Percentiles rank a stretch among this genome's conserved stretches.
Conservation (phyloP, 2,797 vertebrate genomes). For the Sebastes oblongus region DNA sequence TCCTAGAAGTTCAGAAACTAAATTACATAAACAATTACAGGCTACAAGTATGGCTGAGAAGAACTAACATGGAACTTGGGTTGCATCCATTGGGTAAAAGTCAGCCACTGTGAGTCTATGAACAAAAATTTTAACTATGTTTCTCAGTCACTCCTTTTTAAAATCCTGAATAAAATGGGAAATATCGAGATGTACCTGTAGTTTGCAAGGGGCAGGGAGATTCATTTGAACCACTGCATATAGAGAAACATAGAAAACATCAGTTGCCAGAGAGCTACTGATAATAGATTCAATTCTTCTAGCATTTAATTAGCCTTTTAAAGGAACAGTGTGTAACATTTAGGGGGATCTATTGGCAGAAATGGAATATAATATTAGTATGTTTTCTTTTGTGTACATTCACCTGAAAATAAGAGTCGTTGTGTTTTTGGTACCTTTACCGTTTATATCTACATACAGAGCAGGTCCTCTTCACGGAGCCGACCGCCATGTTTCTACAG, state of each 20-base stretch:
- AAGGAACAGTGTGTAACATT: no score
- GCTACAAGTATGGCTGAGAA: neutral
- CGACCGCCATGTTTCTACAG: no score
- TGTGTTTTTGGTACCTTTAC: no score
- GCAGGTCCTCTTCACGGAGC: no score
- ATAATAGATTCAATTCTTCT: no score
- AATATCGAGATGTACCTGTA: neutral
- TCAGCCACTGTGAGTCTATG: neutral
- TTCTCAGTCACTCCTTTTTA: neutral
- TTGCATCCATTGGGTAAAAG: neutral
- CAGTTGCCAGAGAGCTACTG: neutral
- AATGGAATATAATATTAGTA: no score
- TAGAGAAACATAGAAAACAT: neutral
- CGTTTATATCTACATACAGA: no score
- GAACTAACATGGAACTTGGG: neutral
- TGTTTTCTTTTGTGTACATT: no score
- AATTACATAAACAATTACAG: neutral
- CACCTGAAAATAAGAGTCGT: no score
- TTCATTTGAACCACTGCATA: neutral
- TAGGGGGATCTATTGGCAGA: no score
- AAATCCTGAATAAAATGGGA: neutral
- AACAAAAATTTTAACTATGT: neutral
- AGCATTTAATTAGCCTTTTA: no score
- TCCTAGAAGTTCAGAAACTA: neutral
- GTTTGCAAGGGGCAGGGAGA: neutral